Evolutionary conservation across 1,140 invertebrate species (phyloP).

Genomic region (Sipha flava): DNA sequence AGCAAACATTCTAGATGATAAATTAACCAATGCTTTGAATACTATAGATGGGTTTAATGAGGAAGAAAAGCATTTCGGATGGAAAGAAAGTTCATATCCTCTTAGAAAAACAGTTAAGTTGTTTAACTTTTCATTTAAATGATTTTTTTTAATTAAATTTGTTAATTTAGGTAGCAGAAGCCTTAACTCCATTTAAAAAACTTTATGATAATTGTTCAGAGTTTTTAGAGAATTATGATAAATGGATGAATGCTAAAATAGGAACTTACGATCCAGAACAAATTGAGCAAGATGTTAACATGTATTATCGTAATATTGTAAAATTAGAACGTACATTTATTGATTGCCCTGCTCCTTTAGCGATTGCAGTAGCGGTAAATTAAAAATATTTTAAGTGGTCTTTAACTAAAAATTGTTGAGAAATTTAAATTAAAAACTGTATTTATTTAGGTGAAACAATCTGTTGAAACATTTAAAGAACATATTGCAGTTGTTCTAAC

Average conservation of each 20-base stretch:
- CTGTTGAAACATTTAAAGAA: slow-evolving; percentile 83
- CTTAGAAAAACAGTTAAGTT: slow-evolving; percentile 21
- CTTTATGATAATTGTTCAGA: slow-evolving; percentile 81
- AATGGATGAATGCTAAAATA: slow-evolving; percentile 76
- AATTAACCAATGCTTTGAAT: slow-evolving; percentile 58
- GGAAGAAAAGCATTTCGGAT: slow-evolving; percentile 83
- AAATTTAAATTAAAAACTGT: not conserved
- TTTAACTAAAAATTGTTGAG: not conserved
- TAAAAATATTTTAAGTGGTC: not conserved
- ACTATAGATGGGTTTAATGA: slow-evolving; percentile 84
- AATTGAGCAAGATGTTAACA: slow-evolving; percentile 74
- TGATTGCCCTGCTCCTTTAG: slow-evolving; percentile 54
- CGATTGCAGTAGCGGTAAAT: slow-evolving; percentile 55
- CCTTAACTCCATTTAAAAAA: slow-evolving; percentile 65
- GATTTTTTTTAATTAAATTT: not conserved
- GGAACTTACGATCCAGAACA: slow-evolving; percentile 77
- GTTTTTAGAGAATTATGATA: slow-evolving; percentile 71
- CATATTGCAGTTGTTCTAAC: slow-evolving; percentile 85
- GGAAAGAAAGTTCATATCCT: slow-evolving; percentile 83
- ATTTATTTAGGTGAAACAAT: slow-evolving; percentile 49
- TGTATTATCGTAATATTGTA: slow-evolving; percentile 70
- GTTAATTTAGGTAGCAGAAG: slow-evolving; percentile 37
- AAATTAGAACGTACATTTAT: slow-evolving; percentile 84
- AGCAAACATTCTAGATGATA: slow-evolving; percentile 64
- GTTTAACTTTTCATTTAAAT: not conserved